Conservation (phyloP, 2,113 vertebrate genomes). For the Aythya baeri region DNA sequence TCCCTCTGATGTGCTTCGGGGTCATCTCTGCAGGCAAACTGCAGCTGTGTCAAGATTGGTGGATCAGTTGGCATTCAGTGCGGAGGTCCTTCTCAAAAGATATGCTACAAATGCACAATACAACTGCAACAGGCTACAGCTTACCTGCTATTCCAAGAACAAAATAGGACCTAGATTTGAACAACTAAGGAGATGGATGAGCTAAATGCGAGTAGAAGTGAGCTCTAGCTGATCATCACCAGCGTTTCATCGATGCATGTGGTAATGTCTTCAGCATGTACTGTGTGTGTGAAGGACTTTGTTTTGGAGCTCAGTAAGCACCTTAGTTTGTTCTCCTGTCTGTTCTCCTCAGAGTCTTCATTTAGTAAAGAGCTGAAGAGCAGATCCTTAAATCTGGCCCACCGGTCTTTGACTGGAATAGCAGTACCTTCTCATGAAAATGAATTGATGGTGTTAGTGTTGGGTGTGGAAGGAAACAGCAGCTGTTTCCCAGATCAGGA, state of each 20-base stretch:
- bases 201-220: not conserved
- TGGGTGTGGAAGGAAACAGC: not conserved
- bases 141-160: not conserved
- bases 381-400: not conserved
- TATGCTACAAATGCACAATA: rapidly evolving
- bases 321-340: not conserved
- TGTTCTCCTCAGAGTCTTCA: not conserved
- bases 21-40: not conserved
- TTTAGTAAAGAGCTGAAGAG: not conserved
- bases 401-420: not conserved
- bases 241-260: not conserved
- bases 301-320: not conserved
- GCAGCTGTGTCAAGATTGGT: not conserved
- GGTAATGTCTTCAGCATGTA: not conserved
- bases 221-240: no score
- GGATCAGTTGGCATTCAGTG: not conserved
- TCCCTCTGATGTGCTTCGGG: not conserved
- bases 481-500: not conserved
- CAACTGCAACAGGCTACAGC: not conserved
- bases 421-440: not conserved
- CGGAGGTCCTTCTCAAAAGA: not conserved
- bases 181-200: not conserved
- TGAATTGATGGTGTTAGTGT: rapidly evolving
- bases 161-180: not conserved
- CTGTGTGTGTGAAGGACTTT: not conserved